A percentile compares a stretch with the other conserved stretches of the same genome.
Evolutionary conservation across 2,888 invertebrate genomes (phyloP).

Genomic region (Octodonta nipae): DNA sequence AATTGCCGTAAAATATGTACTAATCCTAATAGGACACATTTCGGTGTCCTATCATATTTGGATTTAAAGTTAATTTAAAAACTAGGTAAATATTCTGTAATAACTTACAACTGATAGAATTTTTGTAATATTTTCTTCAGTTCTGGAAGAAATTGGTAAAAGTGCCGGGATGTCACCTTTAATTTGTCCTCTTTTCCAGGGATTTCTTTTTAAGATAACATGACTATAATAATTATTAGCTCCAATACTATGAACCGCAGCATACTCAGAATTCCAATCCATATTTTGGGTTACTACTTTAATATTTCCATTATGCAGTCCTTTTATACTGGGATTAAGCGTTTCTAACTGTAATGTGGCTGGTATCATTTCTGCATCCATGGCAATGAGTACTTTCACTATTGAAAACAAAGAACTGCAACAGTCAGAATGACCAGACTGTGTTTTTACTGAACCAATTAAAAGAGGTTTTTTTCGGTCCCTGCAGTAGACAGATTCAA

Average conservation of each 20-base stretch:
- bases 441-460: slow-evolving; percentile 91
- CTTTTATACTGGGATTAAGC: slow-evolving; percentile 85
- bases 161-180: slow-evolving; percentile 49
- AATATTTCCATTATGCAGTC: slow-evolving; percentile 66
- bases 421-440: slow-evolving; percentile 95
- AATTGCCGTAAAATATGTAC: no score
- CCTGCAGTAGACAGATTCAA: slow-evolving; percentile 79
- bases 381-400: slow-evolving; percentile 79
- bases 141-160: slow-evolving; percentile 70
- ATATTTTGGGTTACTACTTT: slow-evolving; percentile 66
- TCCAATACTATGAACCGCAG: slow-evolving; percentile 90
- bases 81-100: neutral
- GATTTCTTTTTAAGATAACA: slow-evolving; percentile 67
- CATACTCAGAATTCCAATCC: slow-evolving; percentile 74
- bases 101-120: slow-evolving; percentile 41
- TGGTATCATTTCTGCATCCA: slow-evolving; percentile 81
- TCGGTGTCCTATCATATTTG: neutral
- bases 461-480: slow-evolving; percentile 64
- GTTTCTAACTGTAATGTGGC: slow-evolving; percentile 73
- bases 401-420: slow-evolving; percentile 76
- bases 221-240: slow-evolving; percentile 93
- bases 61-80: no score
- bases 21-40: no score
- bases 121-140: slow-evolving; percentile 58
- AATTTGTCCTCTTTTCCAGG: slow-evolving; percentile 46